These are phyloP conservation scores for Halocaridina rubra DNA, from an alignment of 2,888 invertebrate genomes.

Conservation along the genomic window DNA sequence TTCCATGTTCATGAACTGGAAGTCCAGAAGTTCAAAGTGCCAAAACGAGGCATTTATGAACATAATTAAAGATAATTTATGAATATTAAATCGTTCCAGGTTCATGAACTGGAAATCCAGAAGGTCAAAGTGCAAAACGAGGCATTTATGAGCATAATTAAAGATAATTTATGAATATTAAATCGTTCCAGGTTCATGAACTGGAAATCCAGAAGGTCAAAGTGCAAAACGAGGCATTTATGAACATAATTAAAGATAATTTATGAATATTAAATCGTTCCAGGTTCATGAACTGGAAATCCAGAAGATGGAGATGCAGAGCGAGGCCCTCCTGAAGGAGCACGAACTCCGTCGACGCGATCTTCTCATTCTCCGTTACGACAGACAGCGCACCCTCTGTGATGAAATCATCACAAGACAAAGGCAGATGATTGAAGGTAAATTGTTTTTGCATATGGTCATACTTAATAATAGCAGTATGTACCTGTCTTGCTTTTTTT, in stretches of 20 bases:
- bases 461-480: no score
- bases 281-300: slow-evolving; percentile 91
- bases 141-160: slow-evolving; percentile 83
- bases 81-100: slow-evolving; percentile 67
- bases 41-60: slow-evolving; percentile 86
- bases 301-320: slow-evolving; percentile 91
- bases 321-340: slow-evolving; percentile 84
- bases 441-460: no score
- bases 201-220: slow-evolving; percentile 94
- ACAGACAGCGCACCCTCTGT: slow-evolving; percentile 85
- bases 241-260: no score
- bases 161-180: not conserved
- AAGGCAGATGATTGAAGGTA: slow-evolving; percentile 86
- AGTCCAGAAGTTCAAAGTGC: slow-evolving; percentile 91
- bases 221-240: slow-evolving; percentile 86
- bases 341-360: slow-evolving; percentile 88
- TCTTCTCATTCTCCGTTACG: slow-evolving; percentile 83
- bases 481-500: no score
- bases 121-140: slow-evolving; percentile 92
- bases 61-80: no score
- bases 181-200: slow-evolving; percentile 78
- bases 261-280: not conserved
- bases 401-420: slow-evolving; percentile 93
- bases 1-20: slow-evolving; percentile 86
- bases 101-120: slow-evolving; percentile 94